Evolutionary conservation across 2,797 vertebrate species (phyloP).

Genomic region (Ctenopoma kingsleyae): DNA sequence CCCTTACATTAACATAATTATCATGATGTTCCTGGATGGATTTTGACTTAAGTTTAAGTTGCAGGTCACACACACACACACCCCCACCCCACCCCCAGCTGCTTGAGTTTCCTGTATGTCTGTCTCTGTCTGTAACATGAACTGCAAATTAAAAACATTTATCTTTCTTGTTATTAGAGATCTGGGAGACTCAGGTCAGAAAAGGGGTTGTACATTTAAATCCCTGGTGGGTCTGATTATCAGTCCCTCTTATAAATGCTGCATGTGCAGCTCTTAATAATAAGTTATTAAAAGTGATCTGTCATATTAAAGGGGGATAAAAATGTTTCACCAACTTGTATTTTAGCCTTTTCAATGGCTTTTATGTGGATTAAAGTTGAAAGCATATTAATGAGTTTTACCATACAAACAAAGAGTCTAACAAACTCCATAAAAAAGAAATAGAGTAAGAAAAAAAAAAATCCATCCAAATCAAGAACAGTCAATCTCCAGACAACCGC

Average conservation of each 20-base stretch:
- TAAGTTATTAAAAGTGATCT: neutral
- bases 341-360: neutral
- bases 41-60: constrained; percentile 4
- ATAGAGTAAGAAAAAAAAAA: neutral
- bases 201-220: neutral
- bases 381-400: neutral
- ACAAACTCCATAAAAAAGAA: neutral
- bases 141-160: neutral
- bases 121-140: too few species aligned
- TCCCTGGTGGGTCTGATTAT: too few species aligned
- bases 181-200: neutral
- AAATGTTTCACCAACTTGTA: too few species aligned
- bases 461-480: neutral
- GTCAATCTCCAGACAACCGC: constrained; percentile 40
- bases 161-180: neutral
- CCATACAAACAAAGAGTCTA: neutral
- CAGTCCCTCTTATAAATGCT: too few species aligned
- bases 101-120: neutral
- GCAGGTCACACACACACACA: neutral
- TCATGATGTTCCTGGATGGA: neutral
- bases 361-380: neutral
- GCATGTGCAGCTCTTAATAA: too few species aligned
- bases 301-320: neutral
- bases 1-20: neutral
- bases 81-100: too few species aligned